Base-by-base conservation (phyloP, 2,888 invertebrate genomes). In the Cheilosia variabilis region DNA sequence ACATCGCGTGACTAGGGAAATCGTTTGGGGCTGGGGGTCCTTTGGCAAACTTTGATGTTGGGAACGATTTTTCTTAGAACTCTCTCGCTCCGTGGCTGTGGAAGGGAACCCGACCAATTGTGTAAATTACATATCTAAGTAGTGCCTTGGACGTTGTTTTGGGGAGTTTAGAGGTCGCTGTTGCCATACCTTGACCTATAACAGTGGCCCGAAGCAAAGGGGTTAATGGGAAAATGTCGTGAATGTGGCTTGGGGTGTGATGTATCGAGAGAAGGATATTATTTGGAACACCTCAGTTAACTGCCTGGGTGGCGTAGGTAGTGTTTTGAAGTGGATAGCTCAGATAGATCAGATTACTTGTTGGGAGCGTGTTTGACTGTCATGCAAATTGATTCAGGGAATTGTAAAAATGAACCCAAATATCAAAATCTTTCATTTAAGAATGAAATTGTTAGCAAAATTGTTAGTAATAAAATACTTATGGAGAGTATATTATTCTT, bases 1-100 rank as follows among this genome's bases (percentile, higher is more conserved):
- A 68, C 60, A 82, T 82, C 77, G 82, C 82, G 82, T 82, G 77
- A 82, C 82, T 77, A 50, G 53, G 37, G 4, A 22, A 19, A 10
- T 9, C 13, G 17, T 50, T 47, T 45, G 65, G 65, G 37, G 24
- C 37, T 52, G 52, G 41, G 55, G 34, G 53, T 24, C 24, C 47
- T 1, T 63, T 22, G 19, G 15, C 31, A 80, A 57, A 57, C 17
- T 65, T 71, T 37, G 17, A 76, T 65, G 71, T 45, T 27, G 60
- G 65, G 41, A 60, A 22, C 15, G 17, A 17, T 5, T 41, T 71
- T 69, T 62, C 50, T 71, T 63, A 50, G 41, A 37, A 58, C 53
- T 15, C 53, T 22, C 65, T 52, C 19, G 22, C 17, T 37, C 9
- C 31, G 31, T 31, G 31, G 13, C 13, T 37, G 13, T 37, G 37